Percentiles rank a stretch among this genome's conserved stretches.
Conservation (phyloP, 2,113 vertebrate species). For the Glaucomys volans region DNA sequence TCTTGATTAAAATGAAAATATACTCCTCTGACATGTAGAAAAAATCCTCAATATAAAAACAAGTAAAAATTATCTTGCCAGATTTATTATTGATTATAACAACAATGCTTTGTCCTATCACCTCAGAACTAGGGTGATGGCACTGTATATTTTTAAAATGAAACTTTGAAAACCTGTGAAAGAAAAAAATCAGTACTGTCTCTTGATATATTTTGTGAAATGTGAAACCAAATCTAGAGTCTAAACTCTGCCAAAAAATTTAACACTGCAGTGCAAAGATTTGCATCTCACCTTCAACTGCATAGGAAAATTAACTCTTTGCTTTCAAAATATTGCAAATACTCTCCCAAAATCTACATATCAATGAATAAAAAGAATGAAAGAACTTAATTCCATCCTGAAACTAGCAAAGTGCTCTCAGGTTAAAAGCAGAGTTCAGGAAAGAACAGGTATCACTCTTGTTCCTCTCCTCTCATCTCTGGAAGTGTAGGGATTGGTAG, state of each 20-base stretch:
- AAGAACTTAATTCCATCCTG: not conserved
- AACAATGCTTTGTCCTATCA: not conserved
- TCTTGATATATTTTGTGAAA: slow-evolving; percentile 33
- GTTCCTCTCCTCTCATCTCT: not conserved
- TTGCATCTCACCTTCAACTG: not conserved
- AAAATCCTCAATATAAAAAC: not conserved
- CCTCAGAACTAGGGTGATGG: not conserved
- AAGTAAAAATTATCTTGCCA: slow-evolving; percentile 26
- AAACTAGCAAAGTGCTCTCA: not conserved
- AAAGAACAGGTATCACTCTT: not conserved
- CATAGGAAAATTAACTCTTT: not conserved
- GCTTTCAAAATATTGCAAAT: not conserved
- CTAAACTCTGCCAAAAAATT: not conserved
- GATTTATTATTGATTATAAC: not conserved
- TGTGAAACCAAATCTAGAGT: not conserved
- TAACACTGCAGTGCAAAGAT: not conserved
- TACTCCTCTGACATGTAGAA: not conserved
- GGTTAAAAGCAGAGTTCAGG: not conserved
- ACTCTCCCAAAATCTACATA: not conserved
- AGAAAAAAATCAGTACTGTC: slow-evolving; percentile 10
- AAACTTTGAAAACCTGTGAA: slow-evolving; percentile 25
- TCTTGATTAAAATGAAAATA: not conserved
- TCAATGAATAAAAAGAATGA: not conserved
- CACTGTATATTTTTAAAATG: slow-evolving; percentile 48
- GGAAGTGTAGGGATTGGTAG: not conserved